Conservation (phyloP, 2,113 vertebrate genomes). For the Falco punctatus region DNA sequence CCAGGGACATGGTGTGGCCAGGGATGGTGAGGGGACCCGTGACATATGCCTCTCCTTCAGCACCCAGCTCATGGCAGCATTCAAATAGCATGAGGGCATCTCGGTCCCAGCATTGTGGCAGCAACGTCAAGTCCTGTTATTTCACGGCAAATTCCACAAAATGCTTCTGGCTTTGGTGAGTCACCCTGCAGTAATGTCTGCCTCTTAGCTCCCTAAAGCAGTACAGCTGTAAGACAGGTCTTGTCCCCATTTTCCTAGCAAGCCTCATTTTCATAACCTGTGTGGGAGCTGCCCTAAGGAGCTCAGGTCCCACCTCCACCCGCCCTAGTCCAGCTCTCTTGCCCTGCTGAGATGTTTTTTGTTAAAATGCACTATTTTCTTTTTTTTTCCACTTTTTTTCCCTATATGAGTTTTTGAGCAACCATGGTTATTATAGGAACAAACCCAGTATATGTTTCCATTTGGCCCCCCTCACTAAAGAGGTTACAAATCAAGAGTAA, state of each 20-base stretch:
- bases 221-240: neutral
- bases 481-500: neutral
- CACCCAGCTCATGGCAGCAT: neutral
- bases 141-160: neutral
- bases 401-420: neutral
- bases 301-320: neutral
- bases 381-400: neutral
- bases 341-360: neutral
- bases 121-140: neutral
- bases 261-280: neutral
- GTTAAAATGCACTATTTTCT: neutral
- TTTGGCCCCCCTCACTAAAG: neutral
- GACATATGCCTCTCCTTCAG: neutral
- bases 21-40: neutral
- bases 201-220: neutral
- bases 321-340: neutral
- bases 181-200: neutral
- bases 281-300: neutral
- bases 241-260: neutral
- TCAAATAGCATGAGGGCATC: neutral
- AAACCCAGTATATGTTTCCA: neutral
- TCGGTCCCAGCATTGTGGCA: fast-evolving
- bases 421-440: neutral
- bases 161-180: neutral
- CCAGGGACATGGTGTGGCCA: fast-evolving